These are phyloP conservation scores for Aspidiotus rigidus DNA, from an alignment of 2,888 invertebrate genomes.

Conservation along the genomic window DNA sequence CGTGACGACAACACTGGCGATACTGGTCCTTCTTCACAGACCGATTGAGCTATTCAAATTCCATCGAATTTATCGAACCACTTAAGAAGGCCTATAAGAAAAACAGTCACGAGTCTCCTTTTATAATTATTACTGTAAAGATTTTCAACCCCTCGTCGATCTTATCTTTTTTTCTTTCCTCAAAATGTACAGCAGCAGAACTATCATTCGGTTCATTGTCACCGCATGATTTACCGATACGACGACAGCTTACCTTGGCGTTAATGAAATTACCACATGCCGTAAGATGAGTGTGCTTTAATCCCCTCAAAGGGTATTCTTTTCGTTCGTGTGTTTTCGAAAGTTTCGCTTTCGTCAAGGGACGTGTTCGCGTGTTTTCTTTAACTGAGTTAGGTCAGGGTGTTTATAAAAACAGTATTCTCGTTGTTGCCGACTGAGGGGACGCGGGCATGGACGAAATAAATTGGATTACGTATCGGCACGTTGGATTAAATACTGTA, in stretches of 20 bases:
- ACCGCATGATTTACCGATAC: neutral
- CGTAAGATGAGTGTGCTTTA: neutral
- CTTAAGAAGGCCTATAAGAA: too few species aligned
- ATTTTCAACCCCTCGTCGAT: too few species aligned
- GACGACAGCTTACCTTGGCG: neutral
- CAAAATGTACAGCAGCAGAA: too few species aligned
- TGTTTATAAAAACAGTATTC: slow-evolving; percentile 27
- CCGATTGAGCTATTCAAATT: too few species aligned
- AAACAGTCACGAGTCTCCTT: too few species aligned
- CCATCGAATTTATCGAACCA: too few species aligned
- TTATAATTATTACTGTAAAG: too few species aligned
- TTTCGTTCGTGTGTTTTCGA: neutral
- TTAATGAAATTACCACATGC: slow-evolving; percentile 1
- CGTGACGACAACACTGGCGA: too few species aligned
- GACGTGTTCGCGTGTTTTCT: slow-evolving; percentile 17
- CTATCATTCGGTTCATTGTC: neutral
- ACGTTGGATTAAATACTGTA: slow-evolving; percentile 20
- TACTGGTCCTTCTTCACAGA: too few species aligned
- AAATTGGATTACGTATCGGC: slow-evolving; percentile 33
- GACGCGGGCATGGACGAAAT: slow-evolving; percentile 8
- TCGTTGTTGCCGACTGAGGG: slow-evolving; percentile 13
- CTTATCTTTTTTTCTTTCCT: too few species aligned
- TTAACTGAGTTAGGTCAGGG: slow-evolving; percentile 30
- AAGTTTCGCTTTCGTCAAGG: neutral
- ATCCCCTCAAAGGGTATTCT: slow-evolving; percentile 4